Percentiles rank a stretch among this genome's conserved stretches.
Evolutionary conservation across 2,888 invertebrate genomes (phyloP).

Genomic region (Meliscaeva auricollis): DNA sequence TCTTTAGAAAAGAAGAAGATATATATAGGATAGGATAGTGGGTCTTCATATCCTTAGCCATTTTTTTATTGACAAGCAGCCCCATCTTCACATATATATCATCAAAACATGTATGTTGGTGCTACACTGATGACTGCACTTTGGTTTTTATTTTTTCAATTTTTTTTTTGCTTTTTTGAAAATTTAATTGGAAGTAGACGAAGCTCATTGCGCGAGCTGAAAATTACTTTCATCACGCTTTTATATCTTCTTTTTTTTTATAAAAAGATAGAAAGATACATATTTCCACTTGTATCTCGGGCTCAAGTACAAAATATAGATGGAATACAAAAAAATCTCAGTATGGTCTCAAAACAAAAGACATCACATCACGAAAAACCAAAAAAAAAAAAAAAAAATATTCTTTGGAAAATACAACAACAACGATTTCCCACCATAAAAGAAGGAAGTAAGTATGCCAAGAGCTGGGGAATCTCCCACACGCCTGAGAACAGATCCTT

Average conservation of each 20-base stretch:
- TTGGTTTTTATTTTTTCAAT: constrained; percentile 10
- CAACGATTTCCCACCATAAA: constrained; percentile 31
- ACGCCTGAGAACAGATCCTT: constrained; percentile 32
- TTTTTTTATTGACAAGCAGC: constrained; percentile 72
- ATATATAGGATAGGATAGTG: constrained; percentile 10
- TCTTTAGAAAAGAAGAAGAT: constrained; percentile 8
- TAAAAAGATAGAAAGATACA: constrained; percentile 6
- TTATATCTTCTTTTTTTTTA: constrained; percentile 21
- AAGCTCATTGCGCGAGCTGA: constrained; percentile 46
- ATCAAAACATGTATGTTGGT: background rate
- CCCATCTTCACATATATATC: constrained; percentile 39
- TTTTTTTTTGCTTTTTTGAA: background rate
- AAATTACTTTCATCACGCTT: constrained; percentile 73
- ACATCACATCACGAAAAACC: constrained; percentile 25
- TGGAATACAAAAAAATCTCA: constrained; percentile 22
- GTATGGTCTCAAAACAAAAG: constrained; percentile 50
- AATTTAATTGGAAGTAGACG: constrained; percentile 45
- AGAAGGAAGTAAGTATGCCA: constrained; percentile 35
- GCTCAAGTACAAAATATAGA: constrained; percentile 22
- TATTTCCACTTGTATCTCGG: constrained; percentile 27
- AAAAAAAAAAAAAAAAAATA: constrained; percentile 28
- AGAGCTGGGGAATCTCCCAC: constrained; percentile 40
- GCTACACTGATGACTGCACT: constrained; percentile 23
- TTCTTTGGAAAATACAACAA: background rate
- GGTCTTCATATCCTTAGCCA: constrained; percentile 52